Evolutionary conservation across 2,113 vertebrate genomes (phyloP).

Genomic region (Pseudopipra pipra): DNA sequence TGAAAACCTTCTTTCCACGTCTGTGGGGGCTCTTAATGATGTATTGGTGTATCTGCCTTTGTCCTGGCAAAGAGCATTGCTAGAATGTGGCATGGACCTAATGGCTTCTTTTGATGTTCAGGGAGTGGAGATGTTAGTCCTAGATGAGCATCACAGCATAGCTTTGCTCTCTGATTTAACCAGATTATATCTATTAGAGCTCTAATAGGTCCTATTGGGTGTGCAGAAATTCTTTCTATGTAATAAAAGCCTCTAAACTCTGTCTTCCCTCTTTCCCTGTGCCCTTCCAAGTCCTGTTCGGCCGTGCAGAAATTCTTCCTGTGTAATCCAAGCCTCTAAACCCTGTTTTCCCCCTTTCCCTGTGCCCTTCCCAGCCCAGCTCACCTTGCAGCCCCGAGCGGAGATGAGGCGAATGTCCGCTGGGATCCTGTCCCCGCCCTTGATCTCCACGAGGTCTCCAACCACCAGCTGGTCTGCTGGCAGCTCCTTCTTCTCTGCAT

Average conservation of each 20-base stretch:
- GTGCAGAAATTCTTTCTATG: fast-evolving
- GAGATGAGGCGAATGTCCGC: conserved; percentile 76
- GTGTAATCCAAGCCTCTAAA: background rate
- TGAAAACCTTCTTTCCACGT: background rate
- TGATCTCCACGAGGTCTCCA: conserved; percentile 80
- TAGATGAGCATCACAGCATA: background rate
- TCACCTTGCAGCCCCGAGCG: conserved; percentile 79
- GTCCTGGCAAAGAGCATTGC: background rate
- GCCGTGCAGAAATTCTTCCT: background rate
- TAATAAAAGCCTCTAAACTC: background rate
- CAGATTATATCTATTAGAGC: background rate
- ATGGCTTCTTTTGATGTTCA: background rate
- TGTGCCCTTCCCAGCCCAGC: background rate
- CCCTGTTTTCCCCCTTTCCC: background rate
- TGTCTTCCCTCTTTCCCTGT: background rate
- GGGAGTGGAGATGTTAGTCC: background rate
- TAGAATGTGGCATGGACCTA: background rate
- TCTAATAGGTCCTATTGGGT: background rate
- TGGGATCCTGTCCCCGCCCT: conserved; percentile 81
- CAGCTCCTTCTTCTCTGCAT: conserved; percentile 74
- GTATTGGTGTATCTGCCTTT: background rate
- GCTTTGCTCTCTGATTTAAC: background rate
- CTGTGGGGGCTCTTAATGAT: background rate
- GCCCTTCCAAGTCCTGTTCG: background rate
- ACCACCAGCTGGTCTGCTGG: conserved; percentile 78